Conservation (phyloP, 2,797 vertebrate genomes). For the Catharus ustulatus region DNA sequence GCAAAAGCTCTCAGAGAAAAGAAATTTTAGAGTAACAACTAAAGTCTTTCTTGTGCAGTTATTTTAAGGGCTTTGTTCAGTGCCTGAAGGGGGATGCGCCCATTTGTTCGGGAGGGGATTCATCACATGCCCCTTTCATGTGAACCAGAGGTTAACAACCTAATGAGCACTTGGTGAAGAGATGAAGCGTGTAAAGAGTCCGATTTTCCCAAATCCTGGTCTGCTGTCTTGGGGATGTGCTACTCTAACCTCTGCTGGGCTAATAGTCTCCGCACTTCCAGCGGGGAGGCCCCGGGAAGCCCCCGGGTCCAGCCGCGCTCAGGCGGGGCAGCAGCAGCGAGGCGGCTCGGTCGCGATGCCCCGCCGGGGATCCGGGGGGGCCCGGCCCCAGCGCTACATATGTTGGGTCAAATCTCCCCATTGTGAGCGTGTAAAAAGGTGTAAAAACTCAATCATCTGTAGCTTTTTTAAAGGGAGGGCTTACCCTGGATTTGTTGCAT, state of each 20-base stretch:
- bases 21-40: slow-evolving; percentile 74
- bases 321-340: slow-evolving; percentile 77
- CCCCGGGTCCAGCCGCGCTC: slow-evolving; percentile 76
- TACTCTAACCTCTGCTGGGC: slow-evolving; percentile 85
- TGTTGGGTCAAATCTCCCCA: slow-evolving; percentile 90
- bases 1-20: slow-evolving; percentile 55
- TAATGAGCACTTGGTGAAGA: slow-evolving; percentile 84
- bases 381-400: slow-evolving; percentile 89
- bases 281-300: slow-evolving; percentile 81
- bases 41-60: slow-evolving; percentile 76
- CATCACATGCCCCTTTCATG: slow-evolving; percentile 80
- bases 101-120: slow-evolving; percentile 75
- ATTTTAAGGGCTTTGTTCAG: slow-evolving; percentile 79
- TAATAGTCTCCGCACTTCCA: slow-evolving; percentile 76
- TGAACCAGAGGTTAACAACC: slow-evolving; percentile 87
- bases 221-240: slow-evolving; percentile 82
- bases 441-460: slow-evolving; percentile 88
- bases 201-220: slow-evolving; percentile 75
- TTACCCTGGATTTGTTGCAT: slow-evolving; percentile 80
- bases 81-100: slow-evolving; percentile 83
- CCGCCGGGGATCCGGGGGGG: slow-evolving; percentile 79
- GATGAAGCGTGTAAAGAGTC: slow-evolving; percentile 88
- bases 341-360: slow-evolving; percentile 76
- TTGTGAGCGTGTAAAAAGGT: slow-evolving; percentile 87
- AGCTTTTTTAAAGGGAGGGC: slow-evolving; percentile 81